phyloP scores from a whole-genome alignment of 1,140 invertebrate genomes.

The Drosophila lacteicornis region DNA sequence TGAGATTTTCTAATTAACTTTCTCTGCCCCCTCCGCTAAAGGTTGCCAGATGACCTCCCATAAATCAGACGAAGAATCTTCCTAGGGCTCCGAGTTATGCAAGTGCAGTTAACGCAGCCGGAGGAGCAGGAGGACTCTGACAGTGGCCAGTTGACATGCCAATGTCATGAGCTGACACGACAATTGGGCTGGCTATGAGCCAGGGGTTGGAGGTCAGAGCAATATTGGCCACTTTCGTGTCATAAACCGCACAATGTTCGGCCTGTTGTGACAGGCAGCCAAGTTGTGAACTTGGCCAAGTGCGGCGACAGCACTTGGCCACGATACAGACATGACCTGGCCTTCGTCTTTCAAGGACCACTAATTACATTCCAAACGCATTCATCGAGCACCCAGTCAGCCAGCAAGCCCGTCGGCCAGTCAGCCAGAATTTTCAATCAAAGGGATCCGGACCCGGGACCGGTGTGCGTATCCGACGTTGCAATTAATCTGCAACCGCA shows the following conservation, averaged over 20 bases:
- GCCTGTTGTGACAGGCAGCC: slow-evolving; percentile 15
- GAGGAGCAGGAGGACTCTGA: slow-evolving; percentile 1
- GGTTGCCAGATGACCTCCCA: slow-evolving; percentile 7
- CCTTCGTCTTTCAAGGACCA: neutral
- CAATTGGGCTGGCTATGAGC: neutral
- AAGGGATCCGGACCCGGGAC: neutral
- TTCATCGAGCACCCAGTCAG: slow-evolving; percentile 34
- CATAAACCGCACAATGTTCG: slow-evolving; percentile 25
- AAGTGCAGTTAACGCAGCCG: slow-evolving; percentile 39
- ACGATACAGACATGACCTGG: neutral
- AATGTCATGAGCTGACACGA: slow-evolving; percentile 30
- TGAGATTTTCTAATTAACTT: slow-evolving; percentile 25
- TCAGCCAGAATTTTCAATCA: slow-evolving; percentile 34
- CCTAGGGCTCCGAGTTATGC: slow-evolving; percentile 14
- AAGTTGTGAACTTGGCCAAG: slow-evolving; percentile 10
- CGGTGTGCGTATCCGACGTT: slow-evolving; percentile 31
- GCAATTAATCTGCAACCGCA: slow-evolving; percentile 49
- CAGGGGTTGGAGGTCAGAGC: neutral
- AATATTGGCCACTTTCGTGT: slow-evolving; percentile 21
- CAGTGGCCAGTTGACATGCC: slow-evolving; percentile 52
- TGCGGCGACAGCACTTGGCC: slow-evolving; percentile 20
- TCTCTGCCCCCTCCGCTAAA: neutral
- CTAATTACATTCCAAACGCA: slow-evolving; percentile 54
- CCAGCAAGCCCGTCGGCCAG: neutral
- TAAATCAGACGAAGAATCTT: slow-evolving; percentile 13